Conservation (phyloP, 2,113 vertebrate genomes). For the Salminus brasiliensis region DNA sequence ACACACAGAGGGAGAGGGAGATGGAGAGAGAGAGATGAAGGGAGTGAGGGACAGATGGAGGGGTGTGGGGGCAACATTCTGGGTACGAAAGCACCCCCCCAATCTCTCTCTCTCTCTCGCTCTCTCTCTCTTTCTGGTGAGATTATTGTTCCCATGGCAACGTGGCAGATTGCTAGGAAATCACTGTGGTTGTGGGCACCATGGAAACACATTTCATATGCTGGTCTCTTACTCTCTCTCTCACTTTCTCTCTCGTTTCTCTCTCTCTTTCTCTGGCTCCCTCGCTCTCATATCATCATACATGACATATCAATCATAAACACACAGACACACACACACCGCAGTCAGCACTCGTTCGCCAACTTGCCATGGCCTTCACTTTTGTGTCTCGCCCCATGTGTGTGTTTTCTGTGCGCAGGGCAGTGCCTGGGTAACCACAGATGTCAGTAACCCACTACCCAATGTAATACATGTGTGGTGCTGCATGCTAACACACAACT, state of each 20-base stretch:
- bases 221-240: slow-evolving; percentile 35
- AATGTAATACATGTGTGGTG: neutral
- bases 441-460: neutral
- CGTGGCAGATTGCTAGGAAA: slow-evolving; percentile 76
- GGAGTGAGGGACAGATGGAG: slow-evolving; percentile 58
- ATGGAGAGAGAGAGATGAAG: slow-evolving; percentile 55
- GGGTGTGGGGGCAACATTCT: slow-evolving; percentile 64
- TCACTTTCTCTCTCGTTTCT: slow-evolving; percentile 17
- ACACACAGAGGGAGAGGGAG: slow-evolving; percentile 61
- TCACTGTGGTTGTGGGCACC: slow-evolving; percentile 75
- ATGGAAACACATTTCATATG: slow-evolving; percentile 75
- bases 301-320: slow-evolving; percentile 37
- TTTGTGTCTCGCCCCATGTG: neutral
- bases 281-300: slow-evolving; percentile 30
- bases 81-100: slow-evolving; percentile 54
- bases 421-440: neutral
- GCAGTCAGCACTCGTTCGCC: slow-evolving; percentile 19
- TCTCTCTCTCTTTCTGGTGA: slow-evolving; percentile 59
- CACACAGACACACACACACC: slow-evolving; percentile 14
- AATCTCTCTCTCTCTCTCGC: slow-evolving; percentile 39
- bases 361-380: neutral
- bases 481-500: neutral
- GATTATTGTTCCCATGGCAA: slow-evolving; percentile 80
- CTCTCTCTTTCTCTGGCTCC: slow-evolving; percentile 13
- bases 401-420: neutral